Base-by-base conservation (phyloP, 2,888 invertebrate species). In the Diarsia dahlii region DNA sequence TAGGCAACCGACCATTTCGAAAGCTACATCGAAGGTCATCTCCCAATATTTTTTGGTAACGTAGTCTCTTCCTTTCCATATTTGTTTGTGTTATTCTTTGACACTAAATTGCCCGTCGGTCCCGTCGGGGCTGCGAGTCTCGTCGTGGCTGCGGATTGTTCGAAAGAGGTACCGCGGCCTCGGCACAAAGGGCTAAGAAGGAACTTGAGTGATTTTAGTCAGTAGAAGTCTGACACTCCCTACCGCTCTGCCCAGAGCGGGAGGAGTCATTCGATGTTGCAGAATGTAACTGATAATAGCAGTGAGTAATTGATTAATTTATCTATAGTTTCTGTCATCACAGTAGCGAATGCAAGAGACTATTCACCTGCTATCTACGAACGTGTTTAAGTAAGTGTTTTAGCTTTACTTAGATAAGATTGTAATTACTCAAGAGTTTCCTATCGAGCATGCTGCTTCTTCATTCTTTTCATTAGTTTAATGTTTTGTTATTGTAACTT, bases 341-440 rank as follows among this genome's bases (percentile, higher is more conserved):
- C 81, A 67, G 34, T 56, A 28, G 34, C 6, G 8, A 65, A 73
- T 66, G 80, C 69, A 71, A 84, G 8, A 63, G 46, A 70, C 48
- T 70, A 62, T 66, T 85, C 71, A 75, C 75, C 75, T 70, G 65
- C 46, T 82, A 84, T 82, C 71, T 69, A 56, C 28, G 39, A 56
- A 50, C 62, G 62, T 63, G 67, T 63, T 70, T 74, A 73, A 67
- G 15, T 77, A 83, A 56, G n/a, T 52, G 48, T 64, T 63, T 23
- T 8, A 20, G 6, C 20, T 48, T 48, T 45, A 8, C 28, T 45
- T 6, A 71, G 71, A 70, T 80, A 83, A 58, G 45, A 63, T 54
- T 18, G 15, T 50, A 12, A 66, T 65, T 39, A 63, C 60, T 54
- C 63, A 54, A 52, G 8, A 50, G 12, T 46, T 20, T 3, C 15